Conservation (phyloP, 1,140 invertebrate genomes). For the Heliothis subflexa region DNA sequence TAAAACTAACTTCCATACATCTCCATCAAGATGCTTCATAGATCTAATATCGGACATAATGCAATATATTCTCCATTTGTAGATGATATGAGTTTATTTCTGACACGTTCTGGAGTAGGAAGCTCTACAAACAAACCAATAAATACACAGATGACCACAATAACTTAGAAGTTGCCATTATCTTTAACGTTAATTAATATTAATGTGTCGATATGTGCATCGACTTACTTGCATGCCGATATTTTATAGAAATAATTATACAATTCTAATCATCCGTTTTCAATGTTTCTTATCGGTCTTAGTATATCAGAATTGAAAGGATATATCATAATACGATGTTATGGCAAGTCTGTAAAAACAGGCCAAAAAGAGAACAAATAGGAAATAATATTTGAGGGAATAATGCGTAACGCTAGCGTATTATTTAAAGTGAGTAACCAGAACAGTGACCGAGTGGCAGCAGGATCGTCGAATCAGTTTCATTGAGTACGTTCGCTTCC, state of each 20-base stretch:
- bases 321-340: no score
- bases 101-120: background rate
- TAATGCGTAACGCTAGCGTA: conserved; percentile 24
- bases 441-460: conserved; percentile 78
- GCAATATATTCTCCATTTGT: background rate
- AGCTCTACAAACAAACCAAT: background rate
- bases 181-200: background rate
- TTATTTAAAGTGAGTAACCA: conserved; percentile 63
- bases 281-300: no score
- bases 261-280: background rate
- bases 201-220: background rate
- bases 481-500: conserved; percentile 78
- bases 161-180: conserved; percentile 1
- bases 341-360: background rate
- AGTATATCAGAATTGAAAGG: no score
- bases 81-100: background rate
- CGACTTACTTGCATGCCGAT: background rate
- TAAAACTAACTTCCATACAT: background rate
- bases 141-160: background rate
- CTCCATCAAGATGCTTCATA: background rate
- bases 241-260: background rate
- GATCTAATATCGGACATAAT: background rate
- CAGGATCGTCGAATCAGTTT: conserved; percentile 75
- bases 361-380: background rate
- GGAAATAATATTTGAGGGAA: background rate